Base-by-base conservation (phyloP, 1,140 invertebrate species). In the Anastrepha ludens region DNA sequence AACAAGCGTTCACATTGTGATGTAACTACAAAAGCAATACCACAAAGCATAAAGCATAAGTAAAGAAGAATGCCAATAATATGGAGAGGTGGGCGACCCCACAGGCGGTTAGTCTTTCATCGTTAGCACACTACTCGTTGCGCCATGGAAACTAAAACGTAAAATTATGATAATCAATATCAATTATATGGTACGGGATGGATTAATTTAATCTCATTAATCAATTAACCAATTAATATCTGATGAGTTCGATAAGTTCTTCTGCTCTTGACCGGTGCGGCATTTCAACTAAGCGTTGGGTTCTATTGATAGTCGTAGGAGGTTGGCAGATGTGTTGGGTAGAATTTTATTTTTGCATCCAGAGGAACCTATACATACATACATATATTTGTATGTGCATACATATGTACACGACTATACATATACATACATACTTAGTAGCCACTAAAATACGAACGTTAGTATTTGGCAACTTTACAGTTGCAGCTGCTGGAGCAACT, bases 91-190 rank as follows among this genome's bases (percentile, higher is more conserved):
- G 67, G 67, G 67, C 29, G 67, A 47, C 41, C 15, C 5, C 41
- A 62, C 60, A 17, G 13, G n/a, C 60, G 60, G 60, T n/a, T 4
- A 39, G 7, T 67, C n/a, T 67, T 17, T 67, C 64, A 67, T 67
- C 64, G 17, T 20, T 29, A 67, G 4, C 5, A 67, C 2, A 29
- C 11, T 67, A 20, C 6, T 29, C 47, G 29, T 8, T 3, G 1
- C 41, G n/a, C 15, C 7, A 13, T 29, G 47, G 15, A 55, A 81
- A 55, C 44, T 55, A 41, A 50, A 81, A 81, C 74, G 74, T 70
- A 55, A 55, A 55, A 81, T 81, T 58, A 20, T 55, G n/a, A 81
- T 58, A 81, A 81, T 81, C 50, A 81, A 58, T 81, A 81, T 58
- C 50, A 81, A 81, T 81, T 55, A 81, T 29, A 81, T 29, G 47